Base-by-base conservation (phyloP, 2,113 vertebrate genomes). In the Pogonocichla stellata region DNA sequence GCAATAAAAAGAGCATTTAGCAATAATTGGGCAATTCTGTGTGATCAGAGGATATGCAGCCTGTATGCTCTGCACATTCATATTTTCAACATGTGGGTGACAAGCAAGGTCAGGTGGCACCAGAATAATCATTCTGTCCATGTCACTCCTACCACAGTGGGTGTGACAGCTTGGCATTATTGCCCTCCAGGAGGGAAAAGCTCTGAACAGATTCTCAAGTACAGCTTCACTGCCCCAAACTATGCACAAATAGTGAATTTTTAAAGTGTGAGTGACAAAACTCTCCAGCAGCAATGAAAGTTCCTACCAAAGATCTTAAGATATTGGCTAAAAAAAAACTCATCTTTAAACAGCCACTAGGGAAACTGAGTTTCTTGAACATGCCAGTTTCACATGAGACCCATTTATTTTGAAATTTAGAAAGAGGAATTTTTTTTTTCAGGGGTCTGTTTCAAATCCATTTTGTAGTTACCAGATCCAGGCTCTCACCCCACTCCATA, bases 101-200 rank as follows among this genome's bases (percentile, higher is more conserved):
- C 65, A 91, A 54, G 64, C 28, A 90, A 80, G 56, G 89, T 92
- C 65, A 70, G 48, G 42, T 28, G 17, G 42, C 80, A 86, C 18
- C 60, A 64, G 78, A 89, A 79, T 13, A 77, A 56, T 87, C 26
- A 50, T 48, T 88, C 57, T 77, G 34, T 42, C 78, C 75, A 4
- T 29, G 66, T 58, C 69, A 62, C 65, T 95, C 33, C 65, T 48
- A 31, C 11, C 51, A 51, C 67, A 38, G 38, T 2, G 2, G 8
- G 4, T 26, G 43, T 9, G 50, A n/a, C 84, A 92, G 66, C 58
- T 24, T 78, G 61, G 75, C 45, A 48, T 36, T 61, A 51, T 2
- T 82, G 72, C 78, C 75, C 90, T 77, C 66, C 64, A 40, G 80
- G 24, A 65, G 36, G 31, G 58, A 94, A 84, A 71, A 58, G 34